These are phyloP conservation scores for Procambarus clarkii DNA, from an alignment of 1,140 invertebrate species.

Conservation along the genomic window DNA sequence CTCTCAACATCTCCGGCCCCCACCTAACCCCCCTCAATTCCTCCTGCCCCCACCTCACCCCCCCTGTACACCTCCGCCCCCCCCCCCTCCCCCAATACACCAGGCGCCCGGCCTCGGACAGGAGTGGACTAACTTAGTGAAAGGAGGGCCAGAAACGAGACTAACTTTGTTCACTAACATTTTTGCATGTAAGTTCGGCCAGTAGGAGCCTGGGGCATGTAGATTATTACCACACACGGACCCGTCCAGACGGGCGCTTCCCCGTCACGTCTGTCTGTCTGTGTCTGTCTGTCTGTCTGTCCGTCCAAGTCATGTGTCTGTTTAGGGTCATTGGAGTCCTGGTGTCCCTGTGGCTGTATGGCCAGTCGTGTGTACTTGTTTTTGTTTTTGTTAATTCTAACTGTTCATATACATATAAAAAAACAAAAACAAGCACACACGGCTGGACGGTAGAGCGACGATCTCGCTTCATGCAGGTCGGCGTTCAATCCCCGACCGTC, in stretches of 20 bases:
- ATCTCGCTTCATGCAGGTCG: too few species aligned
- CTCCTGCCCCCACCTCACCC: neutral
- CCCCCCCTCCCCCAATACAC: neutral
- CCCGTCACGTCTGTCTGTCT: too few species aligned
- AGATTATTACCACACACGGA: constrained; percentile 39
- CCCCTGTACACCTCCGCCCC: neutral
- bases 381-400: too few species aligned
- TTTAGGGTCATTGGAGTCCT: too few species aligned
- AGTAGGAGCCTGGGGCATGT: constrained; percentile 23
- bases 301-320: too few species aligned
- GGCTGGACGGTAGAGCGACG: too few species aligned
- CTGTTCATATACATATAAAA: too few species aligned
- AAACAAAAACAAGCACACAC: too few species aligned
- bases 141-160: constrained; percentile 62
- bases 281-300: too few species aligned
- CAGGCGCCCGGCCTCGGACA: constrained; percentile 20
- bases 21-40: neutral
- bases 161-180: constrained; percentile 68
- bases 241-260: neutral
- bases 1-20: neutral
- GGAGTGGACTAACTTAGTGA: constrained; percentile 64
- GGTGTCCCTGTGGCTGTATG: too few species aligned
- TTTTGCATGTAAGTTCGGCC: constrained; percentile 66
- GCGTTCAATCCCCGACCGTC: too few species aligned
- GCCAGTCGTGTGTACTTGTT: too few species aligned